These are phyloP conservation scores for Atrichornis clamosus DNA, from an alignment of 2,113 vertebrate species.

Conservation along the genomic window DNA sequence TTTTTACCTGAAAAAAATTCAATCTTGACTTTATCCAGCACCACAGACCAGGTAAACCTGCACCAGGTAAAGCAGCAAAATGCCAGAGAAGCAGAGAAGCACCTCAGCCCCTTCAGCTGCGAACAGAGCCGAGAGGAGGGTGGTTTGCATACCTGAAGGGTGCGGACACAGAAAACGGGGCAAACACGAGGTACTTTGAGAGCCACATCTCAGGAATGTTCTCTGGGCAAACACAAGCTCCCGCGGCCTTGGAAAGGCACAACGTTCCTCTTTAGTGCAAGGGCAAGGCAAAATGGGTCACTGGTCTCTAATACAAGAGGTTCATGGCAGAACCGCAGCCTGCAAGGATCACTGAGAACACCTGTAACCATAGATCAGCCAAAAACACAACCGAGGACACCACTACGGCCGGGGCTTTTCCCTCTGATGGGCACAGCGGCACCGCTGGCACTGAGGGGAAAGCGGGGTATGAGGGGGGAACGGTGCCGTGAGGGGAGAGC, in stretches of 20 bases:
- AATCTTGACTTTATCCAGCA: not conserved
- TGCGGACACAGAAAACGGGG: not conserved
- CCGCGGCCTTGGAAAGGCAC: fast-evolving
- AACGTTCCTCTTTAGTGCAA: not conserved
- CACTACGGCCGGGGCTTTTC: fast-evolving
- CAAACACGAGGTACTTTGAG: fast-evolving
- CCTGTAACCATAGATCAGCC: not conserved
- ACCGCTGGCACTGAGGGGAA: not conserved
- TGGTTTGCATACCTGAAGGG: not conserved
- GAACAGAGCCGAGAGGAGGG: not conserved
- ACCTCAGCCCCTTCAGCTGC: too few species aligned
- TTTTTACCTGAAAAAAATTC: not conserved
- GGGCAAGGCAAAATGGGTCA: fast-evolving
- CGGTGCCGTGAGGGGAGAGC: not conserved
- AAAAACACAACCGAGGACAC: not conserved
- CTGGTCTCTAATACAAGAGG: not conserved
- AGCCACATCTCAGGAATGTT: not conserved
- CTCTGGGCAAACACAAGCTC: not conserved
- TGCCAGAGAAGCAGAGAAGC: fast-evolving
- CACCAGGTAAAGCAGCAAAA: not conserved
- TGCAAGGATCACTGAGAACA: fast-evolving
- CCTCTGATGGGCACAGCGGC: not conserved
- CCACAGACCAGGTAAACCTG: not conserved
- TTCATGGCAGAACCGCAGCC: fast-evolving
- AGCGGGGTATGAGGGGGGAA: not conserved